A percentile compares a stretch with the other conserved stretches of the same genome.
phyloP scores from a whole-genome alignment of 1,140 invertebrate genomes.

The Calliphora vicina region DNA sequence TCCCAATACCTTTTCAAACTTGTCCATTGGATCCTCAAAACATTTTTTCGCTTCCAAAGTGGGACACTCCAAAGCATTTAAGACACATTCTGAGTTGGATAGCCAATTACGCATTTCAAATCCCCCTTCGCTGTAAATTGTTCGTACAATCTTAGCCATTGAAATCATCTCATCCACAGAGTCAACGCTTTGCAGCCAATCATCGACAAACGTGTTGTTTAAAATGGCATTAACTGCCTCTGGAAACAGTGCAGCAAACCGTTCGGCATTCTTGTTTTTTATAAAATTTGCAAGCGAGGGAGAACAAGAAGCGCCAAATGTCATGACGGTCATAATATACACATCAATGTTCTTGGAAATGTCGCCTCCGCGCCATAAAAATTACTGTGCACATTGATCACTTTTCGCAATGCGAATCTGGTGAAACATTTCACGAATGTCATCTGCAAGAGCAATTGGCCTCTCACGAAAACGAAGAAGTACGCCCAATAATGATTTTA shows the following conservation, averaged over 20 bases:
- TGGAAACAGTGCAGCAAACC: conserved; percentile 39
- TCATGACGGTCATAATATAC: conserved; percentile 53
- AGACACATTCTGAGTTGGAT: neutral
- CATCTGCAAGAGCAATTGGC: conserved; percentile 8
- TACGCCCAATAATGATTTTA: no score
- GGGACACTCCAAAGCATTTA: neutral
- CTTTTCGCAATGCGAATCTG: neutral
- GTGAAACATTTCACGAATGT: conserved; percentile 28
- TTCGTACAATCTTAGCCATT: neutral
- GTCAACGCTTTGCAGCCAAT: neutral
- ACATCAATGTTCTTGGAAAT: conserved; percentile 18
- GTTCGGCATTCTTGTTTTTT: conserved; percentile 50
- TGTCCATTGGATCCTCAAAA: conserved; percentile 14
- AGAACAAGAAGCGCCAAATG: conserved; percentile 55
- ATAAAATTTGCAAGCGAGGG: conserved; percentile 49
- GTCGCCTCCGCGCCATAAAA: conserved; percentile 31
- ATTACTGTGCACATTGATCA: neutral
- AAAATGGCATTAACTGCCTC: conserved; percentile 1
- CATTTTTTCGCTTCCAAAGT: neutral
- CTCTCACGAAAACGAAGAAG: conserved; percentile 23
- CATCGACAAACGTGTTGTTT: conserved; percentile 10
- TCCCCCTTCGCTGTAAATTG: neutral
- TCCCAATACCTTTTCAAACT: conserved; percentile 8
- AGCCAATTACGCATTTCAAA: conserved; percentile 15
- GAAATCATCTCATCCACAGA: neutral